Evolutionary conservation across 2,797 vertebrate genomes (phyloP).

Genomic region (Holocentrus rufus): DNA sequence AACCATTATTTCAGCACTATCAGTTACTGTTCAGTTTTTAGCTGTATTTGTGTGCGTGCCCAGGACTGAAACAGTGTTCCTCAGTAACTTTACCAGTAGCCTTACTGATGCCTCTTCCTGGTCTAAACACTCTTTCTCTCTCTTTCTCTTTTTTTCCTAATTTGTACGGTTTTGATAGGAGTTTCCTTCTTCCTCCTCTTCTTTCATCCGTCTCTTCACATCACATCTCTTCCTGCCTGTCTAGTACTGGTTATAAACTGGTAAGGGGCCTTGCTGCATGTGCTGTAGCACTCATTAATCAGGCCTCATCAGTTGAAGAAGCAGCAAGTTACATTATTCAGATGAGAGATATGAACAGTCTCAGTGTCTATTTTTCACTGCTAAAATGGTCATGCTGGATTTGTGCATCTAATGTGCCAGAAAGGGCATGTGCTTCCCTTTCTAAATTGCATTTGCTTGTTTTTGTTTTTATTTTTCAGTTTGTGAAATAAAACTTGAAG

Average conservation of each 20-base stretch:
- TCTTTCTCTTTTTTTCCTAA: slow-evolving; percentile 22
- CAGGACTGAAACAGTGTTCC: no score
- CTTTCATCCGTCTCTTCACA: slow-evolving; percentile 44
- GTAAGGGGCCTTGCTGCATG: slow-evolving; percentile 75
- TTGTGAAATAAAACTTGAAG: neutral
- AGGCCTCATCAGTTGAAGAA: neutral
- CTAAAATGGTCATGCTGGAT: neutral
- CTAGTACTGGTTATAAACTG: slow-evolving; percentile 59
- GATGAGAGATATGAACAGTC: neutral
- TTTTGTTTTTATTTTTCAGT: neutral
- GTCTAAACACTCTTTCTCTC: slow-evolving; percentile 19
- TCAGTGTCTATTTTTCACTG: neutral
- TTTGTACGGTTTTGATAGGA: slow-evolving; percentile 24
- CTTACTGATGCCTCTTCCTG: neutral
- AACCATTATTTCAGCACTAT: neutral
- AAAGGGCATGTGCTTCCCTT: neutral
- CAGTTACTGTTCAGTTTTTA: neutral
- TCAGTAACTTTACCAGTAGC: no score
- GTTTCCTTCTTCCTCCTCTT: slow-evolving; percentile 33
- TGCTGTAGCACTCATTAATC: slow-evolving; percentile 9
- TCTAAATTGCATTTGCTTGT: neutral
- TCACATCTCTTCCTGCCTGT: slow-evolving; percentile 58
- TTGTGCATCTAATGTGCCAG: slow-evolving; percentile 7
- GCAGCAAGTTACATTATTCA: neutral
- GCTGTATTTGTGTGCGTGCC: no score